Evolutionary conservation across 2,888 invertebrate genomes (phyloP), one percentile per base, ranked within the genome.

Genomic region (Xylophagus ater): DNA sequence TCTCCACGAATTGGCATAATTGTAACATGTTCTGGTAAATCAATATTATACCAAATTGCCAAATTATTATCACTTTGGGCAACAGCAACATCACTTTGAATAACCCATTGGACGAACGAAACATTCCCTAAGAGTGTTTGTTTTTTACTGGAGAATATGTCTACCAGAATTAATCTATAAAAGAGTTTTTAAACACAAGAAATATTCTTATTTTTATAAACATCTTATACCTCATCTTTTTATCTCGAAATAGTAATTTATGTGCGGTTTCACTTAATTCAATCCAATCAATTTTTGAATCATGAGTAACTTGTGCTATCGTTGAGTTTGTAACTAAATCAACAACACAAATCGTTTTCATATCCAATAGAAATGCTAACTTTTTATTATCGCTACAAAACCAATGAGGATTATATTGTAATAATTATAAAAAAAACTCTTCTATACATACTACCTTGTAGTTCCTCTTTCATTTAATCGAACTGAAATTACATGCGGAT

Each of bases 41-140:
- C 89, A 32, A 90, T 84, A 59, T 90, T 90, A 64, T 92, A 87
- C 98, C 98, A 98, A 40, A 97, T 81, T 35, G 92, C 87, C 12
- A 98, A 67, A 55, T 83, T 88, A 38, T 78, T 81, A 14, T 85
- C 80, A 38, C 89, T 86, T 64, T 98, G 97, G 0, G 96, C 96
- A 0, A 98, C 92, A 0, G 92, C 89, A 0, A 98, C 97, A 58
- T 98, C 97, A 63, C 96, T 96, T 40, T 86, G 64, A 0, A 61
- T 61, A 13, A 65, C 64, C 65, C 64, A 62, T 40, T 64, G 64
- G 0, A 64, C 62, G 34, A 64, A 64, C 21, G 76, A 74, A 1
- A 81, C 78, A 8, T 76, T 82, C 52, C 76, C 85, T 34, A 81
- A 74, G 37, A 85, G 73, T 5, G 74, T 73, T 54, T 76, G 75